A percentile compares a stretch with the other conserved stretches of the same genome.
Conservation (phyloP, 2,113 vertebrate genomes). For the Sander vitreus region DNA sequence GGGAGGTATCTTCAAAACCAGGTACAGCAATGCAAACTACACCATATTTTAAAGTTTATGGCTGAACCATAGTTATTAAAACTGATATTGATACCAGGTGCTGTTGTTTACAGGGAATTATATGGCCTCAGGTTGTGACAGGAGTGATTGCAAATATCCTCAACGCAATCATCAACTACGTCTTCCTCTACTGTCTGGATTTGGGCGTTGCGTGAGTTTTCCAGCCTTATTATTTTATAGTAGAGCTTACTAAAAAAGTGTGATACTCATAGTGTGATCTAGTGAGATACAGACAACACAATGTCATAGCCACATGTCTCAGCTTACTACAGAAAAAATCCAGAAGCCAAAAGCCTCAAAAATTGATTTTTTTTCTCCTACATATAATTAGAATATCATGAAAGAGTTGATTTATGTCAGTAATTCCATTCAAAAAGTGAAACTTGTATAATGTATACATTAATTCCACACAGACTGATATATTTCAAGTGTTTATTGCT, state of each 20-base stretch:
- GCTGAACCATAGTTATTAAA: not conserved
- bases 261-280: too few species aligned
- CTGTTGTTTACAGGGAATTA: slow-evolving; percentile 87
- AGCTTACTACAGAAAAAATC: too few species aligned
- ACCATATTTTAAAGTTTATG: not conserved
- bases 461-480: too few species aligned
- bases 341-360: too few species aligned
- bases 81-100: not conserved
- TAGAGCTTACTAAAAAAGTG: not conserved
- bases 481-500: too few species aligned
- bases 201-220: slow-evolving; percentile 92
- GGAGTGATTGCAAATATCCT: slow-evolving; percentile 88
- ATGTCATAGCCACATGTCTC: too few species aligned
- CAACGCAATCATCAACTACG: slow-evolving; percentile 89
- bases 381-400: too few species aligned
- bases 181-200: slow-evolving; percentile 87
- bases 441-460: too few species aligned
- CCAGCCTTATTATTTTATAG: not conserved
- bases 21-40: slow-evolving; percentile 75
- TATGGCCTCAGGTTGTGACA: slow-evolving; percentile 91
- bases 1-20: slow-evolving; percentile 91
- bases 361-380: too few species aligned
- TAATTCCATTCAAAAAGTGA: too few species aligned
- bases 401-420: too few species aligned
- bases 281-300: too few species aligned